phyloP scores from a whole-genome alignment of 2,888 invertebrate species.

The Lithophane ornitopus region DNA sequence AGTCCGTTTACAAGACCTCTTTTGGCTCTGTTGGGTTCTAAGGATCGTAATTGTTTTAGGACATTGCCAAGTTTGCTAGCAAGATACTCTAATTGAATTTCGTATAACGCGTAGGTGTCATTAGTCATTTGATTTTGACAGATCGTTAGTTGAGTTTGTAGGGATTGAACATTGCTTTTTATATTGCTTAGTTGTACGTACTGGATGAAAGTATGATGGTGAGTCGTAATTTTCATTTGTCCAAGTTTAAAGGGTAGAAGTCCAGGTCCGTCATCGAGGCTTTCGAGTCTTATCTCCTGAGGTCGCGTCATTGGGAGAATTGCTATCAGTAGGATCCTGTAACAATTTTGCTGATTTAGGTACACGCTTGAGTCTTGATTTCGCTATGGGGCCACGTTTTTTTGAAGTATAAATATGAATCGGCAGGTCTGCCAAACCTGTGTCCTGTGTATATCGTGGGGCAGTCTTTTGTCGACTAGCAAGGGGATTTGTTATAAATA shows the following conservation, averaged over 20 bases:
- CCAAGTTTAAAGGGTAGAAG: background rate
- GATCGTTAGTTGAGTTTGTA: background rate
- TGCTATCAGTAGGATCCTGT: conserved; percentile 8
- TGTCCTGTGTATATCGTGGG: background rate
- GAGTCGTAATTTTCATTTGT: conserved; percentile 2
- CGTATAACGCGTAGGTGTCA: background rate
- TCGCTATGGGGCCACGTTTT: conserved; percentile 8
- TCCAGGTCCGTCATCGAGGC: background rate
- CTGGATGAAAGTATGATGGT: background rate
- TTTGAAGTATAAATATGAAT: background rate
- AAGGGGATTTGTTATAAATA: background rate
- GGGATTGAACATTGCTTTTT: background rate
- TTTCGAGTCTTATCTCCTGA: background rate
- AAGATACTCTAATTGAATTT: too few relatives aligned
- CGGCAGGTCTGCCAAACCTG: background rate
- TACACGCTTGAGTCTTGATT: background rate
- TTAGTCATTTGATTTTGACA: conserved; percentile 1
- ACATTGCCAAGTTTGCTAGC: too few relatives aligned
- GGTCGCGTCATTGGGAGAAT: background rate
- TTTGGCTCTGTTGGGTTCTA: too few relatives aligned
- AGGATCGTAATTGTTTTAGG: too few relatives aligned
- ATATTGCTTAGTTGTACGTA: background rate
- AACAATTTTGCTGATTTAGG: background rate
- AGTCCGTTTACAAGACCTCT: too few relatives aligned
- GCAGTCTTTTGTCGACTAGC: background rate